These are phyloP conservation scores for Bubo scandiacus DNA, from an alignment of 2,113 vertebrate genomes.

Conservation along the genomic window DNA sequence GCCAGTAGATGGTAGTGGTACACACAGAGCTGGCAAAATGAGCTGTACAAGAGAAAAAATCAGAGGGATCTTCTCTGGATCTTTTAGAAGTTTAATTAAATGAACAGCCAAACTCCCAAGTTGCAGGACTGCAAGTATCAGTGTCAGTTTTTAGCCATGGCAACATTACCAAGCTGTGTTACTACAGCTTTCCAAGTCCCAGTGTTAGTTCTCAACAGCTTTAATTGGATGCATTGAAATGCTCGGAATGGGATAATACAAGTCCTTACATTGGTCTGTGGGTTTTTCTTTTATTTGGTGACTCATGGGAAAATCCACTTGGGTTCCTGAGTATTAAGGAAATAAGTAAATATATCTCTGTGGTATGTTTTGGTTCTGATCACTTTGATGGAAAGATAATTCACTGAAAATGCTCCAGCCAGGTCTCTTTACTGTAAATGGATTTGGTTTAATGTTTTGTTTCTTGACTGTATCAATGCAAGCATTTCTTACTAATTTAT, in stretches of 20 bases:
- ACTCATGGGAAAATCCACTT: neutral
- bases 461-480: neutral
- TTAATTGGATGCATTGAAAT: neutral
- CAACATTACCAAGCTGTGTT: neutral
- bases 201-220: neutral
- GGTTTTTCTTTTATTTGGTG: neutral
- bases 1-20: conserved; percentile 52
- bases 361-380: neutral
- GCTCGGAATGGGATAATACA: rapidly evolving
- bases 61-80: neutral
- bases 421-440: neutral
- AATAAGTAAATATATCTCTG: neutral
- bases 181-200: neutral
- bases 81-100: neutral
- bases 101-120: neutral
- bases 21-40: neutral
- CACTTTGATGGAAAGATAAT: neutral
- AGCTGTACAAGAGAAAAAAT: neutral
- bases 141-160: neutral
- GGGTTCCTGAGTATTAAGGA: neutral
- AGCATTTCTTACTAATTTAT: neutral
- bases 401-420: neutral
- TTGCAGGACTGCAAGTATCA: neutral
- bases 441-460: neutral
- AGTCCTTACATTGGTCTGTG: neutral